phyloP scores from a whole-genome alignment of 2,888 invertebrate species.

The Mantis religiosa region DNA sequence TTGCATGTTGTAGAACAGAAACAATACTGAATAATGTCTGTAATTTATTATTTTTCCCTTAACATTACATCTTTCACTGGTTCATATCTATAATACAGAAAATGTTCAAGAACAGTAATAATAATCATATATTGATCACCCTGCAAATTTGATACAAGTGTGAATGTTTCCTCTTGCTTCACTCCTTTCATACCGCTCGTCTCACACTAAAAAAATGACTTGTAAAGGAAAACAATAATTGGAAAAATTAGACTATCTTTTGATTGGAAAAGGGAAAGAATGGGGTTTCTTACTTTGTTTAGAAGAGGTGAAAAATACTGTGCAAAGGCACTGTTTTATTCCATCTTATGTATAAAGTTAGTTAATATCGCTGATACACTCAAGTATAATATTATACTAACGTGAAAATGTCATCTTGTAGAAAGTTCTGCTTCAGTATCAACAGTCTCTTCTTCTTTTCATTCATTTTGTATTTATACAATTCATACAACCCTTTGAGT shows the following conservation, averaged over 20 bases:
- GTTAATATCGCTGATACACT: not conserved
- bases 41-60: constrained; percentile 1
- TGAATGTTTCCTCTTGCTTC: not conserved
- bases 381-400: not conserved
- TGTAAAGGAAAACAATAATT: not conserved
- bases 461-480: not conserved
- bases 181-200: not conserved
- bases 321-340: constrained; percentile 26
- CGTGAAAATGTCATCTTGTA: not conserved
- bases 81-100: constrained; percentile 11
- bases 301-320: constrained; percentile 25
- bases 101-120: not conserved
- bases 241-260: not conserved
- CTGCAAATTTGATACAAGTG: not conserved
- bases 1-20: not conserved
- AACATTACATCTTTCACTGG: constrained; percentile 11
- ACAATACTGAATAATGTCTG: not conserved
- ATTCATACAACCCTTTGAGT: not conserved
- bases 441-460: not conserved
- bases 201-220: not conserved
- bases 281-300: not conserved
- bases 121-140: not conserved
- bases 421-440: no score
- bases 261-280: not conserved
- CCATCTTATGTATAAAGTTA: constrained; percentile 4